phyloP scores from a whole-genome alignment of 2,113 vertebrate species.

The Phrynosoma blainvillii region DNA sequence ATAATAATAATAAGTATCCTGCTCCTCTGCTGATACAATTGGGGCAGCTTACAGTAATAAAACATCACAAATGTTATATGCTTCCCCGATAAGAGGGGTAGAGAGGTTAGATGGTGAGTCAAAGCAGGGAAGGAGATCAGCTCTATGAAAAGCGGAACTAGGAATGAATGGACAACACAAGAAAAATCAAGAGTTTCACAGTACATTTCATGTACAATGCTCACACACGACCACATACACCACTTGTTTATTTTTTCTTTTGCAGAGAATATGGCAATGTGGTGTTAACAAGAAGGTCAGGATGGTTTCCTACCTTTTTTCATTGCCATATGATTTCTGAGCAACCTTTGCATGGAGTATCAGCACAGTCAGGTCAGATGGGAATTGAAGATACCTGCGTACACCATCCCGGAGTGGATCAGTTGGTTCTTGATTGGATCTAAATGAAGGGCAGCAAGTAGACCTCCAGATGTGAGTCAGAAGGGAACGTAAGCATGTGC shows the following conservation, averaged over 20 bases:
- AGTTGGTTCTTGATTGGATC: conserved; percentile 62
- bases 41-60: too few species aligned
- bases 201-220: background rate
- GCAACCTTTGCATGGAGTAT: conserved; percentile 95
- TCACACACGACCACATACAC: background rate
- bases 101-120: background rate
- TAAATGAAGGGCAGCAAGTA: conserved; percentile 24
- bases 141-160: background rate
- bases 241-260: background rate
- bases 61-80: too few species aligned
- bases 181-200: background rate
- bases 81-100: background rate
- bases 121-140: background rate
- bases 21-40: too few species aligned
- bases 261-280: background rate
- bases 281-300: background rate
- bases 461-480: background rate
- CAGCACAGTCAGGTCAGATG: conserved; percentile 82
- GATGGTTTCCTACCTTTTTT: conserved; percentile 83
- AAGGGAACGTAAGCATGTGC: too few species aligned
- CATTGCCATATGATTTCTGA: conserved; percentile 95
- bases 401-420: conserved; percentile 70
- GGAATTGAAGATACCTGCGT: conserved; percentile 79
- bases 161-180: background rate
- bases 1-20: too few species aligned